Evolutionary conservation across 2,797 vertebrate species (phyloP), one percentile per base, ranked within the genome.

Genomic region (Pygocentrus nattereri): DNA sequence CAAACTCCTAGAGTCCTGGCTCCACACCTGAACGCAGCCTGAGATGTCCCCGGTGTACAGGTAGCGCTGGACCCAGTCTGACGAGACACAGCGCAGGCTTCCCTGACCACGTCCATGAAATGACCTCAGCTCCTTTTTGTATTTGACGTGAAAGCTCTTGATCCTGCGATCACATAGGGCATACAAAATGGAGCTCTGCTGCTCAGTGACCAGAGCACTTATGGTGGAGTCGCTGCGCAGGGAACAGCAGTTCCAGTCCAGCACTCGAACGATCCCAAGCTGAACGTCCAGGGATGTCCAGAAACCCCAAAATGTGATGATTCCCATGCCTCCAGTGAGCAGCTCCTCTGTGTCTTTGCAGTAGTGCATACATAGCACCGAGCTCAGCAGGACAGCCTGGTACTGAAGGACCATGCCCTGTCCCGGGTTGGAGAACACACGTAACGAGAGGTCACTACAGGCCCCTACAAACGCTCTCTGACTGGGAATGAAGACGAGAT

Each of bases 1-100:
- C 15, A 87, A 83, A 18, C 59, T 62, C 0, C 80, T 72, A 0
- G 18, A 80, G 0, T 8, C 44, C 5, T 88, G 70, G 70, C 8
- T 88, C 92, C 91, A 91, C 81, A 59, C 92, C 92, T 19, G 87
- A 50, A 49, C 91, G 10, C 89, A 85, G 15, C 91, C 90, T 0
- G 54, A 76, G 16, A 64, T 50, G 74, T 91, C 90, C 2, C 92
- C 92, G 0, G 89, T 88, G 7, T 91, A 93, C 27, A 91, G 59
- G 50, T 88, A 80, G 23, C 71, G 81, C 69, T 82, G 87, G 18
- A 76, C 30, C 8, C 74, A 65, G 18, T 85, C 84, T 0, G 85
- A 76, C 6, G 82, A 81, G 49, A 87, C 89, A 81, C 89, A 82
- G 19, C 79, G 89, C 74, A 92, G 73, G 0, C 83, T 79, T 6